These are phyloP conservation scores for Megalurothrips usitatus DNA, from an alignment of 2,888 invertebrate species.

Conservation along the genomic window DNA sequence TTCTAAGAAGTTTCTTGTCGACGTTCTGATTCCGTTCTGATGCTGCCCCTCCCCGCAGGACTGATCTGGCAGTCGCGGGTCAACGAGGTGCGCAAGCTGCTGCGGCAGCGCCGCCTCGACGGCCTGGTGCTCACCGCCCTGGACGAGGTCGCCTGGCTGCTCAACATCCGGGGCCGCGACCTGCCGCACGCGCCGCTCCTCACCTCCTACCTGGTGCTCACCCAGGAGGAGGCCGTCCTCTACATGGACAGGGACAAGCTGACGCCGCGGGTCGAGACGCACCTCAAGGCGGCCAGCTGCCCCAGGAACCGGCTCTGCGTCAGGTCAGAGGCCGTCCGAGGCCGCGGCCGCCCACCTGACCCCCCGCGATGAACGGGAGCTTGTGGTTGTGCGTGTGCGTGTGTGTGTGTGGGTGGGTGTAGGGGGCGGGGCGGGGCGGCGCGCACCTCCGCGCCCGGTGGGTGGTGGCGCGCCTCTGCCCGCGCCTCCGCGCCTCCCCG, in stretches of 20 bases:
- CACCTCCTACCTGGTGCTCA: slow-evolving; percentile 68
- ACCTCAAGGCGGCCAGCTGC: slow-evolving; percentile 57
- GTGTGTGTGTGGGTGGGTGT: no score
- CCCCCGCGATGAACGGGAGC: no score
- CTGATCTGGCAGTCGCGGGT: slow-evolving; percentile 73
- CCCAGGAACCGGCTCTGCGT: slow-evolving; percentile 54
- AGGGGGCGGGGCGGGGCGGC: no score
- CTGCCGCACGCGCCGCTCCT: slow-evolving; percentile 75
- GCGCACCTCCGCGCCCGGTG: no score
- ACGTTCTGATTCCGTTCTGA: no score
- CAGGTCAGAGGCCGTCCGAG: slow-evolving; percentile 58
- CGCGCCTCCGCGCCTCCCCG: no score
- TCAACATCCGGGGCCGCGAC: slow-evolving; percentile 84
- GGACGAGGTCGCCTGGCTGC: slow-evolving; percentile 83
- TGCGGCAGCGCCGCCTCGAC: slow-evolving; percentile 60
- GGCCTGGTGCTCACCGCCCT: slow-evolving; percentile 80
- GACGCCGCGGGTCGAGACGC: slow-evolving; percentile 44
- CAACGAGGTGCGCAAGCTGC: slow-evolving; percentile 57
- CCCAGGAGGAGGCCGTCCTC: slow-evolving; percentile 59
- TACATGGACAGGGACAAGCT: slow-evolving; percentile 68
- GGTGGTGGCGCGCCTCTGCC: no score
- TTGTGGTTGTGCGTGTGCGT: no score
- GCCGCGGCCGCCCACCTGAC: no score
- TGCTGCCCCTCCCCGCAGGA: slow-evolving; percentile 53
- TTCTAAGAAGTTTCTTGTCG: no score